These are phyloP conservation scores for Pelvicachromis taeniatus DNA, from an alignment of 2,113 vertebrate species.

Conservation along the genomic window DNA sequence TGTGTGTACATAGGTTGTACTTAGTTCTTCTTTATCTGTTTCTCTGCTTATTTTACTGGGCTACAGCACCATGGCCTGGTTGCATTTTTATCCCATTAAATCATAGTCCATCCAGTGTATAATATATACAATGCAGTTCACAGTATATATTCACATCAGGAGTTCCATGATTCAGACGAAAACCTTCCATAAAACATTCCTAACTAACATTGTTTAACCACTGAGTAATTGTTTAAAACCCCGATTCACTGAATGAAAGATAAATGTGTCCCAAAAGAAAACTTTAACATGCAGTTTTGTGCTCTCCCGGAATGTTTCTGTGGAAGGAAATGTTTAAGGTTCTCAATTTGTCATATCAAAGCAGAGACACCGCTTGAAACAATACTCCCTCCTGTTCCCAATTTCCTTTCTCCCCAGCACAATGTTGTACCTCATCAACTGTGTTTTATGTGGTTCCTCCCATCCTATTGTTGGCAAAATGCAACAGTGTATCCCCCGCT, in stretches of 20 bases:
- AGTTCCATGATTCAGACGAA: background rate
- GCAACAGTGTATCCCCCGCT: slow-evolving; percentile 29
- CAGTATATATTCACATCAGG: background rate
- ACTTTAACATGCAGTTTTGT: background rate
- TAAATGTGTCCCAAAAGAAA: background rate
- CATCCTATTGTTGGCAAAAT: slow-evolving; percentile 55
- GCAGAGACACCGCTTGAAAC: slow-evolving; percentile 49
- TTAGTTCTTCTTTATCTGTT: fast-evolving
- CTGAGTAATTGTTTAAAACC: slow-evolving; percentile 7
- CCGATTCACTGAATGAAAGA: slow-evolving; percentile 17
- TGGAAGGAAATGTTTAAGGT: slow-evolving; percentile 62
- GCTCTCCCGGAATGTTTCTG: slow-evolving; percentile 15
- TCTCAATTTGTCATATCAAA: slow-evolving; percentile 75
- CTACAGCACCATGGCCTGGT: background rate
- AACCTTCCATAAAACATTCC: slow-evolving; percentile 6
- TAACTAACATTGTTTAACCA: background rate
- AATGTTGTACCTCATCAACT: slow-evolving; percentile 62
- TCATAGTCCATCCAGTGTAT: background rate
- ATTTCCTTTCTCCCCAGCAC: slow-evolving; percentile 64
- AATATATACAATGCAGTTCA: background rate
- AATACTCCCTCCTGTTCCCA: slow-evolving; percentile 62
- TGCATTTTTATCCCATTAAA: background rate
- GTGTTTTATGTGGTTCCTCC: slow-evolving; percentile 72
- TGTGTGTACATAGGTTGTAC: background rate
- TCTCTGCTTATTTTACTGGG: background rate